Evolutionary conservation across 2,113 vertebrate species (phyloP).

Genomic region (Platichthys flesus): DNA sequence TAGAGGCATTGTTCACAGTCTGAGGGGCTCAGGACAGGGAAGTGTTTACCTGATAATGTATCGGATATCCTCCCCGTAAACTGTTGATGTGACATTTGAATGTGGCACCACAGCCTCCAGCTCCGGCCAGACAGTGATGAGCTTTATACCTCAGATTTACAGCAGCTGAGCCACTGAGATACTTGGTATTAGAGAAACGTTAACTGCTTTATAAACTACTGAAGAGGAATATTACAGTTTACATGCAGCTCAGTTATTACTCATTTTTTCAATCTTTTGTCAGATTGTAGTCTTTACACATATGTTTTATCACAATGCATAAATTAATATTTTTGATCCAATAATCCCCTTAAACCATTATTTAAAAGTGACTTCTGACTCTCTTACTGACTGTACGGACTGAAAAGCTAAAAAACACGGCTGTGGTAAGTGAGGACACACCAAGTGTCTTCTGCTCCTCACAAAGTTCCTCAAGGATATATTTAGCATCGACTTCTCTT

Average conservation of each 20-base stretch:
- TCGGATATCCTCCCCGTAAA: constrained; percentile 64
- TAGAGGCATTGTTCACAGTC: constrained; percentile 72
- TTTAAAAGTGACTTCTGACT: background rate
- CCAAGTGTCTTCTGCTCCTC: constrained; percentile 61
- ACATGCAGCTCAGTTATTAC: background rate
- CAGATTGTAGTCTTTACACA: background rate
- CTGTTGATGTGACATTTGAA: constrained; percentile 72
- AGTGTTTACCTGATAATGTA: constrained; percentile 71
- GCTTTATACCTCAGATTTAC: constrained; percentile 61
- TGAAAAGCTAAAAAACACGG: background rate
- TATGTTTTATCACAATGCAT: background rate
- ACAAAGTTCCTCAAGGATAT: constrained; percentile 84
- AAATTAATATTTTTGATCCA: background rate
- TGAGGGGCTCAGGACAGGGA: constrained; percentile 61
- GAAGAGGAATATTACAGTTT: background rate
- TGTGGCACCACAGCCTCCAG: constrained; percentile 52
- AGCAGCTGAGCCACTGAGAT: constrained; percentile 29
- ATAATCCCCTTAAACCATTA: background rate
- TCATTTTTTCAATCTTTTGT: background rate
- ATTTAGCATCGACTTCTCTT: constrained; percentile 86
- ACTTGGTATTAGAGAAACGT: constrained; percentile 39
- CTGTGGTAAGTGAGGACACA: constrained; percentile 42
- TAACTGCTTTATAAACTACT: constrained; percentile 20
- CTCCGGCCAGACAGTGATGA: constrained; percentile 12
- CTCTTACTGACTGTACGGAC: background rate